A percentile compares a stretch with the other conserved stretches of the same genome.
These are phyloP conservation scores for Synaphobranchus kaupii DNA, from an alignment of 2,797 vertebrate species.

Conservation along the genomic window DNA sequence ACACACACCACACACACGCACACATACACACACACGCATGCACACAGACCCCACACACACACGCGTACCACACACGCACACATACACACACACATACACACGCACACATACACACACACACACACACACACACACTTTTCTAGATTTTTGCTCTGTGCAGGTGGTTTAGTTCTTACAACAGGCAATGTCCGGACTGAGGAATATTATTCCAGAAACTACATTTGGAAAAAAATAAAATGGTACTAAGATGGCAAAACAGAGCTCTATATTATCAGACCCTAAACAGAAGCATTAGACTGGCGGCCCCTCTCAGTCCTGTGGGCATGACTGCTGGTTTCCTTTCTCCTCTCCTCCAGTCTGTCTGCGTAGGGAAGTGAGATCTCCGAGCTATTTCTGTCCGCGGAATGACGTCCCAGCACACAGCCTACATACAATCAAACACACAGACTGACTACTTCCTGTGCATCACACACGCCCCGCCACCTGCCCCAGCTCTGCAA, in stretches of 20 bases:
- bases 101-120: no score
- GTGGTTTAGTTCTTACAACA: neutral
- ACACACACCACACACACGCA: neutral
- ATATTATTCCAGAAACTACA: no score
- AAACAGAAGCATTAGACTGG: neutral
- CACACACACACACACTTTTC: no score
- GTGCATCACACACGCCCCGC: no score
- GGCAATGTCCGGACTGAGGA: no score
- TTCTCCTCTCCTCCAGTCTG: neutral
- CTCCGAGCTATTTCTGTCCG: slow-evolving; percentile 5
- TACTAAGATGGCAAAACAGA: neutral
- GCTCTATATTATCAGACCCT: neutral
- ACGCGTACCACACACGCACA: no score
- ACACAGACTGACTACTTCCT: neutral
- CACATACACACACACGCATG: no score
- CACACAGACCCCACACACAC: no score
- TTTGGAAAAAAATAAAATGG: neutral
- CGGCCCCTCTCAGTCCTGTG: neutral
- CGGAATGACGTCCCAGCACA: neutral
- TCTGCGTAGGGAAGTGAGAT: neutral
- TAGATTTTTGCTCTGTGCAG: neutral
- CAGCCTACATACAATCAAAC: neutral
- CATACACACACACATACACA: no score
- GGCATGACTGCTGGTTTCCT: neutral
- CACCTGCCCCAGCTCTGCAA: no score